Evolutionary conservation across 2,113 vertebrate genomes (phyloP).

Genomic region (Poecile atricapillus): DNA sequence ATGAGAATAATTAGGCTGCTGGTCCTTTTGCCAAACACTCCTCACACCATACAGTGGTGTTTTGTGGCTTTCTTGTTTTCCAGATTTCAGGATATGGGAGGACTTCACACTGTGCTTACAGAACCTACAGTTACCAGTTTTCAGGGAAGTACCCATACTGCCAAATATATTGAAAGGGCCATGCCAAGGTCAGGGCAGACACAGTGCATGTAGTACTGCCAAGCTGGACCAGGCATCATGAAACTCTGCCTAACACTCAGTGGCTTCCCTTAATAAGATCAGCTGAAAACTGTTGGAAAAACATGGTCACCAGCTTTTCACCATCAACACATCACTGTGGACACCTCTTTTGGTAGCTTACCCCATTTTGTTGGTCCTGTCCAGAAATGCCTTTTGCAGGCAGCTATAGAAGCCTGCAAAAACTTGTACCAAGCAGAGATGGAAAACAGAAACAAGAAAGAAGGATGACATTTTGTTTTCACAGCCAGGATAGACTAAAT

Average conservation of each 20-base stretch:
- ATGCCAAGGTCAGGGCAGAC: background rate
- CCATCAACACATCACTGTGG: background rate
- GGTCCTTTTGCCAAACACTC: background rate
- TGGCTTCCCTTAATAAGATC: background rate
- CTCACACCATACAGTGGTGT: background rate
- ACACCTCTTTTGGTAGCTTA: background rate
- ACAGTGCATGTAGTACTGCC: background rate
- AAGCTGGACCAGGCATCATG: background rate
- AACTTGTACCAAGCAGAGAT: background rate
- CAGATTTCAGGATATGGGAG: background rate
- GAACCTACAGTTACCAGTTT: background rate
- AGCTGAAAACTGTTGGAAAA: background rate
- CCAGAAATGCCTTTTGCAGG: background rate
- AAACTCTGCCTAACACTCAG: background rate
- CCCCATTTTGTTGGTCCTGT: background rate
- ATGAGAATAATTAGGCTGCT: background rate
- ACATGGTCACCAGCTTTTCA: fast-evolving
- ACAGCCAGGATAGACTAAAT: background rate
- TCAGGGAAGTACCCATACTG: background rate
- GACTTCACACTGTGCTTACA: background rate
- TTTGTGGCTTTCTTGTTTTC: background rate
- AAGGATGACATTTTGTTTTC: background rate
- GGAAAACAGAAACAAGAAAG: background rate
- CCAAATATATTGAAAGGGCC: background rate
- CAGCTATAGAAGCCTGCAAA: background rate